phyloP scores from a whole-genome alignment of 2,113 vertebrate species.

The Notarius lentiginosus region DNA sequence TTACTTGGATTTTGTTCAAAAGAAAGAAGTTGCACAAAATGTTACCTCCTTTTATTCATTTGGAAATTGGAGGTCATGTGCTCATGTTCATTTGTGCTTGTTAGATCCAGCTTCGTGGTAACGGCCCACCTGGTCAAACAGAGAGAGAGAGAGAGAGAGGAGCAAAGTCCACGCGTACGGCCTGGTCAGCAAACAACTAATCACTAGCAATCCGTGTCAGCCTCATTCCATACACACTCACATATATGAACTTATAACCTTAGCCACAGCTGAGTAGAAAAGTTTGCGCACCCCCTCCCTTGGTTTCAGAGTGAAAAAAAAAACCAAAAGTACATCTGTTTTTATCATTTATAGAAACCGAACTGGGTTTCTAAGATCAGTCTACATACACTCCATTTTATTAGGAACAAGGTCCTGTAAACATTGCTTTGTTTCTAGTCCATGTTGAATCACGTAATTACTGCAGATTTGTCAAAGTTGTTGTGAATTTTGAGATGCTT shows the following conservation, averaged over 20 bases:
- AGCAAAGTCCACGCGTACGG: slow-evolving; percentile 18
- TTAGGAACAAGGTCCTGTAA: not conserved
- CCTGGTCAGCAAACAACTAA: slow-evolving; percentile 41
- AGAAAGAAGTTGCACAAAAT: slow-evolving; percentile 5
- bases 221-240: not conserved
- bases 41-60: not conserved
- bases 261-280: not conserved
- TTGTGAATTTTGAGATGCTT: not conserved
- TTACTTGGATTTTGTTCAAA: not conserved
- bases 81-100: not conserved
- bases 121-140: slow-evolving; percentile 40
- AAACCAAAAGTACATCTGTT: not conserved
- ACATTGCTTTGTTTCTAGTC: not conserved
- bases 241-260: not conserved
- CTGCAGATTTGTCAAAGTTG: not conserved
- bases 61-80: not conserved
- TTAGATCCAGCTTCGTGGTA: slow-evolving; percentile 25
- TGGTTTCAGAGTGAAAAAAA: not conserved
- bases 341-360: not conserved
- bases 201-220: not conserved
- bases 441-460: not conserved
- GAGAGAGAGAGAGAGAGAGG: not conserved
- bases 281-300: not conserved
- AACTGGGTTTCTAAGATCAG: not conserved
- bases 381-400: not conserved